Percentiles rank a stretch among this genome's conserved stretches.
These are phyloP conservation scores for Ranitomeya imitator DNA, from an alignment of 2,113 vertebrate genomes.

Conservation along the genomic window DNA sequence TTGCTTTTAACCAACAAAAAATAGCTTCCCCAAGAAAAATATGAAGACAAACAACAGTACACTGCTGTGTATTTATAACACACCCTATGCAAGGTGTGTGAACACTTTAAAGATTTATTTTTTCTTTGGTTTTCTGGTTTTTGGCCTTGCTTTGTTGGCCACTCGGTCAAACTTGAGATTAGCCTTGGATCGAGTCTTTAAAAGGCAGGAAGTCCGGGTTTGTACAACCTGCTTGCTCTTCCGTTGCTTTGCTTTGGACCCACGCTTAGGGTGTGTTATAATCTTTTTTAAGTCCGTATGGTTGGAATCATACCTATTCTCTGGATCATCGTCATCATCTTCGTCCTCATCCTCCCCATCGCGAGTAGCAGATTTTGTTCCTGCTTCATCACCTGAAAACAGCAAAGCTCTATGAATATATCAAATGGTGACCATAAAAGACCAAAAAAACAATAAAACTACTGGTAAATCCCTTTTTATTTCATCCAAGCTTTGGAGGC, in stretches of 20 bases:
- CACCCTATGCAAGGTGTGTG: constrained; percentile 70
- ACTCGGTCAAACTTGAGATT: constrained; percentile 75
- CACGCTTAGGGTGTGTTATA: constrained; percentile 79
- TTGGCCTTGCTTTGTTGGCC: constrained; percentile 74
- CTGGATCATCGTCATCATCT: constrained; percentile 91
- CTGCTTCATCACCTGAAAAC: constrained; percentile 85
- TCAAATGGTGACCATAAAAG: not conserved
- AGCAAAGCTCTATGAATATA: not conserved
- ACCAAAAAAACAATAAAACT: not conserved
- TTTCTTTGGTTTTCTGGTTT: constrained; percentile 73
- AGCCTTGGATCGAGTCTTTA: constrained; percentile 76
- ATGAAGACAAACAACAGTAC: not conserved
- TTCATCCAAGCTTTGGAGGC: too few species aligned
- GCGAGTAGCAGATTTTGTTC: constrained; percentile 75
- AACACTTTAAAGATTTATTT: constrained; percentile 62
- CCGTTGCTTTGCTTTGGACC: constrained; percentile 72
- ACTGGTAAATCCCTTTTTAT: too few species aligned
- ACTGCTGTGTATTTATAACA: constrained; percentile 65
- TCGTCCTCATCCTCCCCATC: constrained; percentile 82
- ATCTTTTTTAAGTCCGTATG: constrained; percentile 76
- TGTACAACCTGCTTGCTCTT: constrained; percentile 74
- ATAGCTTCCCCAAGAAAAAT: not conserved
- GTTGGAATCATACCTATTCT: constrained; percentile 97
- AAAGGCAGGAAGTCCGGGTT: constrained; percentile 70
- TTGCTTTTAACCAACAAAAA: not conserved